These are phyloP conservation scores for Galaxea fascicularis DNA, from an alignment of 92 coral and sea anemone species.

Conservation along the genomic window DNA sequence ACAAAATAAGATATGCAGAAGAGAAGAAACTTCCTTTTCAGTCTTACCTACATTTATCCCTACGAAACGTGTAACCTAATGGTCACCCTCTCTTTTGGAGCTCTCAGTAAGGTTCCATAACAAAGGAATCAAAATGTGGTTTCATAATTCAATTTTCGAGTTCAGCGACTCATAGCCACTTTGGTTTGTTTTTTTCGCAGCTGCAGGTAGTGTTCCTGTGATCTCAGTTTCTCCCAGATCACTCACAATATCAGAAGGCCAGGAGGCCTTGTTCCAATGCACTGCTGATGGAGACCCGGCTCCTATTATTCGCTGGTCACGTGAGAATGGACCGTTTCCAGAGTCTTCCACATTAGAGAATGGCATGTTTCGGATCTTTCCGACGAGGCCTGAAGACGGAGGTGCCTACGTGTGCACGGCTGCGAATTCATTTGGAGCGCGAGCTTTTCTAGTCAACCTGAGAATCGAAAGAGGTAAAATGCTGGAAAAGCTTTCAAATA, in stretches of 20 bases:
- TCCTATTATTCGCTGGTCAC: slow-evolving; percentile 83
- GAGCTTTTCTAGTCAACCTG: slow-evolving; percentile 65
- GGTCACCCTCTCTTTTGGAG: no score
- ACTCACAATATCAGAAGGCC: slow-evolving; percentile 81
- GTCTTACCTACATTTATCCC: no score
- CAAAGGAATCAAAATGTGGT: no score
- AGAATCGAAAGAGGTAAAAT: slow-evolving; percentile 84
- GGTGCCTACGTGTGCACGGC: slow-evolving; percentile 90
- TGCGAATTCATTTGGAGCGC: slow-evolving; percentile 86
- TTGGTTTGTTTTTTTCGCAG: slow-evolving; percentile 27
- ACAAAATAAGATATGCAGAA: no score
- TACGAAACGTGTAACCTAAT: no score
- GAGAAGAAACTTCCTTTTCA: no score
- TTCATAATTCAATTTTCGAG: no score
- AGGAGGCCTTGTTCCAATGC: slow-evolving; percentile 83
- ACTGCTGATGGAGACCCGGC: slow-evolving; percentile 81
- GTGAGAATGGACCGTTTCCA: slow-evolving; percentile 74
- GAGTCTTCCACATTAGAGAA: slow-evolving; percentile 67
- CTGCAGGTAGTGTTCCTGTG: slow-evolving; percentile 86
- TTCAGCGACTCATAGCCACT: neutral
- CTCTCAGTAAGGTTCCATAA: no score
- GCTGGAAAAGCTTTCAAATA: neutral
- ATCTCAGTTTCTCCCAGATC: slow-evolving; percentile 69
- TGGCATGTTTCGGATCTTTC: slow-evolving; percentile 74
- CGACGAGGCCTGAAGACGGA: slow-evolving; percentile 69